These are phyloP conservation scores for Ganaspis brasiliensis DNA, from an alignment of 2,888 invertebrate species.

Conservation along the genomic window DNA sequence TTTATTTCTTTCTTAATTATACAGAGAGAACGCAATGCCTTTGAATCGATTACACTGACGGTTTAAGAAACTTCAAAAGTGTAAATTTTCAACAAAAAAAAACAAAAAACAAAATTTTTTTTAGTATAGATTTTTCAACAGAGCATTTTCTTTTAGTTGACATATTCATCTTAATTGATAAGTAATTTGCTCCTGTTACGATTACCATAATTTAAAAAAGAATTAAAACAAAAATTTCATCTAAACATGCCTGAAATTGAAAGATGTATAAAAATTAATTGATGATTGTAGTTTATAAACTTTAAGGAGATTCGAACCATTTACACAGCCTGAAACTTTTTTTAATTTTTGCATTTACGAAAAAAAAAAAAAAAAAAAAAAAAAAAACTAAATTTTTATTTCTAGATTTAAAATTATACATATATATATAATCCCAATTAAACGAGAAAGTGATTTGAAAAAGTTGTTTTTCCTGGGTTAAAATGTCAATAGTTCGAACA, in stretches of 20 bases:
- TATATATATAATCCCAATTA: too few relatives aligned
- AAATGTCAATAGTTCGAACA: too few relatives aligned
- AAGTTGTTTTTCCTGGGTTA: too few relatives aligned
- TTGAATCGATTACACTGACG: slow-evolving; percentile 63
- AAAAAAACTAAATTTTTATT: background rate
- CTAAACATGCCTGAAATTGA: too few relatives aligned
- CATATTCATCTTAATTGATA: background rate
- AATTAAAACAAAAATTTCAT: too few relatives aligned
- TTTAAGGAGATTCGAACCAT: too few relatives aligned
- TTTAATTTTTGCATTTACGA: slow-evolving; percentile 36
- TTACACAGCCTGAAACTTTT: background rate
- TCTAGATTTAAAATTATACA: too few relatives aligned
- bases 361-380: background rate
- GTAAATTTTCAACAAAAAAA: background rate
- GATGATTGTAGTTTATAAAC: slow-evolving; percentile 28
- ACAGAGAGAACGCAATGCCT: slow-evolving; percentile 69
- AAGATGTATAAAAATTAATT: too few relatives aligned
- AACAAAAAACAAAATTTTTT: slow-evolving; percentile 1
- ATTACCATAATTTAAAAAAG: background rate
- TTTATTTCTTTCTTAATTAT: slow-evolving; percentile 70
- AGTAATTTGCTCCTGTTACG: background rate
- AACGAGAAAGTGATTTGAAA: too few relatives aligned
- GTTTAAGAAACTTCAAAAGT: slow-evolving; percentile 48
- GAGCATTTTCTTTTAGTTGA: background rate
- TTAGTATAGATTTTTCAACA: background rate